phyloP scores from a whole-genome alignment of 2,888 invertebrate genomes.

The Mesorhabditis belari region DNA sequence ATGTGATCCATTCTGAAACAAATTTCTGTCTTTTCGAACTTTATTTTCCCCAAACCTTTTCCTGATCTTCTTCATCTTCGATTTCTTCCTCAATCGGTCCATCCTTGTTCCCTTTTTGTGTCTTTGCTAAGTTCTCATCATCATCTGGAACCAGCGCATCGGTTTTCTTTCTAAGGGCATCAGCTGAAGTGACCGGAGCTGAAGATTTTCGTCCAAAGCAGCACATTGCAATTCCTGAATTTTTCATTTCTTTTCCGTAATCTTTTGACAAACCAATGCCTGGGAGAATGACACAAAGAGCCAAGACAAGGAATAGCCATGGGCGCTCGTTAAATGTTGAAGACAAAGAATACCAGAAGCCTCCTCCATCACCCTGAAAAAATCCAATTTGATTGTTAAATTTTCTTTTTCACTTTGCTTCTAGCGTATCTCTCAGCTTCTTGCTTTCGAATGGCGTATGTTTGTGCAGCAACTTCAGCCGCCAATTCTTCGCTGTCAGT shows the following conservation, averaged over 20 bases:
- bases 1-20: too few species aligned
- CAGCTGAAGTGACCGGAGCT: conserved; percentile 42
- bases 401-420: background rate
- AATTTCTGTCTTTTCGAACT: too few species aligned
- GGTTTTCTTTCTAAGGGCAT: conserved; percentile 67
- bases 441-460: conserved; percentile 72
- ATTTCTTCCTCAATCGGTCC: too few species aligned
- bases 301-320: conserved; percentile 80
- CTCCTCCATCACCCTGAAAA: conserved; percentile 13
- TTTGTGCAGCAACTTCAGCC: conserved; percentile 72
- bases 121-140: too few species aligned
- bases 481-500: conserved; percentile 75
- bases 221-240: conserved; percentile 68
- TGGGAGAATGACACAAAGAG: conserved; percentile 71
- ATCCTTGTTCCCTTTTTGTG: too few species aligned
- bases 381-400: background rate
- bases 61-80: too few species aligned
- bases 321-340: conserved; percentile 65
- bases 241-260: background rate
- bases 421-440: conserved; percentile 32
- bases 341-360: conserved; percentile 28
- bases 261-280: conserved; percentile 60
- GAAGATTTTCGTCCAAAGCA: conserved; percentile 64
- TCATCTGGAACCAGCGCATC: conserved; percentile 67
- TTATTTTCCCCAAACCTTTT: too few species aligned